Evolutionary conservation across 2,797 vertebrate genomes (phyloP).

Genomic region (Dendrocincla fuliginosa): DNA sequence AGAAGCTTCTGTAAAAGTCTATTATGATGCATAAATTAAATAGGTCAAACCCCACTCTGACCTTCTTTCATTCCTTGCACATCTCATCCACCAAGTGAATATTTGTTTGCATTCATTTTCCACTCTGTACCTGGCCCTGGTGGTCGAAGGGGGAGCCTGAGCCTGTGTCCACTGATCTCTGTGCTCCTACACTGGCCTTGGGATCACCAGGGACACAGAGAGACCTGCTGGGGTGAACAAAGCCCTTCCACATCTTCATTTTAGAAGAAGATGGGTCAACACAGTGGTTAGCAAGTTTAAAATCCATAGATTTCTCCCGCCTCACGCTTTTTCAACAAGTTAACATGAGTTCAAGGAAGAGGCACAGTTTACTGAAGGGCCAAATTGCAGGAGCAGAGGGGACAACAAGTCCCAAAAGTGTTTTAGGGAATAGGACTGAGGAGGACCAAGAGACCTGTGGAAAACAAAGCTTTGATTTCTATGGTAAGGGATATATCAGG

Average conservation of each 20-base stretch:
- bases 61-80: background rate
- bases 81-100: background rate
- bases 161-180: rapidly evolving
- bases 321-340: background rate
- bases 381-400: background rate
- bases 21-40: background rate
- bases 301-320: background rate
- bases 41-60: background rate
- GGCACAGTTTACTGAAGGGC: background rate
- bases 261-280: background rate
- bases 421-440: background rate
- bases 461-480: background rate
- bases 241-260: background rate
- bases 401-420: background rate
- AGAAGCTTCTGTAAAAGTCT: background rate
- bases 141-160: rapidly evolving
- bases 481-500: background rate
- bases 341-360: background rate
- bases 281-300: background rate
- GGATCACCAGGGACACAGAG: background rate
- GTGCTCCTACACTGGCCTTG: background rate
- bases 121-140: rapidly evolving
- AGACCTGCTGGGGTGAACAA: background rate
- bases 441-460: background rate
- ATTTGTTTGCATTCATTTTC: background rate